phyloP scores from a whole-genome alignment of 1,140 invertebrate genomes.

The Drosophila pandora region DNA sequence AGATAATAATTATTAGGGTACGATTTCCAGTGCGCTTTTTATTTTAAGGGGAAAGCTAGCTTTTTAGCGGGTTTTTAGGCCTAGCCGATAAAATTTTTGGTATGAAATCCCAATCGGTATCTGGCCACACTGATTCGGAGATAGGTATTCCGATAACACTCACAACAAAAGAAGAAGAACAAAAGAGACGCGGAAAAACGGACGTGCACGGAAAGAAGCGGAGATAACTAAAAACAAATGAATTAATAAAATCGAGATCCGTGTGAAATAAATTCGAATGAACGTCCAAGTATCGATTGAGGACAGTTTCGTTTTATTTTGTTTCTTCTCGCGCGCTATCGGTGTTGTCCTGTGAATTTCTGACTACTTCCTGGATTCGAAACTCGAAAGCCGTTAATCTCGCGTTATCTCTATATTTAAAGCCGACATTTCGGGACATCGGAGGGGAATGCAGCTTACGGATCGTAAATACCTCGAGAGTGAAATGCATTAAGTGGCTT shows the following conservation, averaged over 20 bases:
- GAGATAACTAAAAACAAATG: background rate
- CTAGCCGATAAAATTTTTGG: too few species aligned
- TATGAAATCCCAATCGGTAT: background rate
- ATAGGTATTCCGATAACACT: too few species aligned
- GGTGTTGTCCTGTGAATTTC: background rate
- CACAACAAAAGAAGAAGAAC: background rate
- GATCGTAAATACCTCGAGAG: constrained; percentile 1
- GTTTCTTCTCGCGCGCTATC: background rate
- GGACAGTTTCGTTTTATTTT: background rate
- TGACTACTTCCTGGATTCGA: background rate
- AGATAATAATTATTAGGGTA: too few species aligned
- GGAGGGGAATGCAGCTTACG: constrained; percentile 13
- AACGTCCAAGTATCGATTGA: background rate
- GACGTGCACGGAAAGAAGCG: background rate
- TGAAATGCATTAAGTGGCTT: constrained; percentile 15
- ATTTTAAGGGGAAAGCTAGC: too few species aligned
- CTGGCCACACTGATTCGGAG: background rate
- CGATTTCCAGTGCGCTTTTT: too few species aligned
- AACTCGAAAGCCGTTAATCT: background rate
- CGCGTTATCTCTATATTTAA: constrained; percentile 18
- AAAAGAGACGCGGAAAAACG: background rate
- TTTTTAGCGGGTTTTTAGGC: too few species aligned
- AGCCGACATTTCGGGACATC: constrained; percentile 11
- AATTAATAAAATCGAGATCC: background rate
- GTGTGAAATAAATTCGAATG: background rate